Conservation (phyloP, 1,140 invertebrate species). For the Anastrepha obliqua region DNA sequence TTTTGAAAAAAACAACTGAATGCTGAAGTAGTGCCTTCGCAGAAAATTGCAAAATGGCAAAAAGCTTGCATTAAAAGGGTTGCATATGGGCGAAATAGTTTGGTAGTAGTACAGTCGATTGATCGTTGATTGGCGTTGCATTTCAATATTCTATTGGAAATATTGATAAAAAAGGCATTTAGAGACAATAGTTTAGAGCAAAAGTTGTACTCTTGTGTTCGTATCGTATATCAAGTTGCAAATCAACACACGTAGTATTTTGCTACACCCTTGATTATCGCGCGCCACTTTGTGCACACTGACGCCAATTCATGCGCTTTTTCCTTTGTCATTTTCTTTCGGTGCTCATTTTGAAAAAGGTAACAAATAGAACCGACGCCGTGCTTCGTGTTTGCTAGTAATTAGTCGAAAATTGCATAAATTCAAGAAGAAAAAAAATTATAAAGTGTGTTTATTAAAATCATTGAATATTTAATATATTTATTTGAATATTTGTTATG, state of each 20-base stretch:
- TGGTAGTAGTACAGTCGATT: too few relatives aligned
- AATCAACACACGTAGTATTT: not conserved
- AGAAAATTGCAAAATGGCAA: not conserved
- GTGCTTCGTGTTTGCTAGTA: not conserved
- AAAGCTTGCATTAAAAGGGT: not conserved
- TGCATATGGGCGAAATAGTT: not conserved
- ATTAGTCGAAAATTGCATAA: constrained; percentile 23
- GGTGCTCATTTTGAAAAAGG: constrained; percentile 40
- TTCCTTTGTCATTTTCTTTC: not conserved
- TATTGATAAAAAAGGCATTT: too few relatives aligned
- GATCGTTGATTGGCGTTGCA: too few relatives aligned
- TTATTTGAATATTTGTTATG: not conserved
- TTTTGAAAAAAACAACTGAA: not conserved
- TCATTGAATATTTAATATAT: not conserved
- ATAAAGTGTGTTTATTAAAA: not conserved
- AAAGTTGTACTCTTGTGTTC: too few relatives aligned
- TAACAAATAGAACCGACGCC: constrained; percentile 44
- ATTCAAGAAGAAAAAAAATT: not conserved
- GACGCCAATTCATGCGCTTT: not conserved
- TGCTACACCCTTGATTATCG: not conserved
- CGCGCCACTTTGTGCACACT: not conserved
- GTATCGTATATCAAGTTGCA: not conserved
- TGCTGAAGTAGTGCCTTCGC: not conserved
- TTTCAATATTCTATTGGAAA: too few relatives aligned
- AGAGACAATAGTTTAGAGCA: too few relatives aligned